These are phyloP conservation scores for Drosophila willistoni DNA, from an alignment of 1,140 invertebrate genomes.

Conservation along the genomic window DNA sequence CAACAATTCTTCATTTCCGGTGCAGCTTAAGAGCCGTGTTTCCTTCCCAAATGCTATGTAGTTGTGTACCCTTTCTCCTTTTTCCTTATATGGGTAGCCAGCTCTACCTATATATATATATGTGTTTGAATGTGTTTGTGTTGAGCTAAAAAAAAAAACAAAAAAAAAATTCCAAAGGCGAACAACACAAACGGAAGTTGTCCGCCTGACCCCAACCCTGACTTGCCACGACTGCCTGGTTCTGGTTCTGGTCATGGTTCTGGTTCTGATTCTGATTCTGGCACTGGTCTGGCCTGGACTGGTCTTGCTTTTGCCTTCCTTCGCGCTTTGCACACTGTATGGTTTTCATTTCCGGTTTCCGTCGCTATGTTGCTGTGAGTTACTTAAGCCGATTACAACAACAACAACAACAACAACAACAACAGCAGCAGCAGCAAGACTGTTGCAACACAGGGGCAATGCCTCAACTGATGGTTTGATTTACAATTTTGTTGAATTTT, in stretches of 20 bases:
- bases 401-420: slow-evolving; percentile 31
- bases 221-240: slow-evolving; percentile 30
- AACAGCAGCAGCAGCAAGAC: slow-evolving; percentile 6
- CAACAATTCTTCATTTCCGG: slow-evolving; percentile 79
- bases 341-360: slow-evolving; percentile 80
- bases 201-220: slow-evolving; percentile 36
- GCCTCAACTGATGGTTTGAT: slow-evolving; percentile 17
- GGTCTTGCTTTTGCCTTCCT: slow-evolving; percentile 23
- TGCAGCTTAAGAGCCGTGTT: slow-evolving; percentile 73
- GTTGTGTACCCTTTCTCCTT: neutral
- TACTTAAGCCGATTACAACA: slow-evolving; percentile 78
- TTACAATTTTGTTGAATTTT: slow-evolving; percentile 40
- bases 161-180: slow-evolving; percentile 25
- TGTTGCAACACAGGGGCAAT: slow-evolving; percentile 18
- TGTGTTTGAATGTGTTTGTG: neutral
- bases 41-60: slow-evolving; percentile 51
- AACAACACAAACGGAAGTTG: slow-evolving; percentile 55
- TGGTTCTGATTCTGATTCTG: slow-evolving; percentile 24
- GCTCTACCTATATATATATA: slow-evolving; percentile 15
- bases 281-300: slow-evolving; percentile 25
- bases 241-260: slow-evolving; percentile 1
- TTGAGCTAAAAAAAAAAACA: slow-evolving; percentile 19
- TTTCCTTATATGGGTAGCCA: neutral
- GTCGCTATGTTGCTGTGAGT: slow-evolving; percentile 56
- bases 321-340: slow-evolving; percentile 68